Conservation (phyloP, 1,140 invertebrate species). For the Plectrocnemia conspersa region DNA sequence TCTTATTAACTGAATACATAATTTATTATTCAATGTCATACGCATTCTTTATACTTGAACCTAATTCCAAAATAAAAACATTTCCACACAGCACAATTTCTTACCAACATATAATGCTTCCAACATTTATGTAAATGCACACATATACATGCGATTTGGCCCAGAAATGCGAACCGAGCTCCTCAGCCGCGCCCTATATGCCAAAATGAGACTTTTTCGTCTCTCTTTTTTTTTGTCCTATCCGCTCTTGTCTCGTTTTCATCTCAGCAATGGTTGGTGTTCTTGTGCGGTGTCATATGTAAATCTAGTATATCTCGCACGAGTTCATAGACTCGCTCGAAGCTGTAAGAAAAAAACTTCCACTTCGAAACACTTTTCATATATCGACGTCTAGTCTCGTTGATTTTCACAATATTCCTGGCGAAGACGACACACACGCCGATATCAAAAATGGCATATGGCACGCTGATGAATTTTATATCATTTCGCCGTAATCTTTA, state of each 20-base stretch:
- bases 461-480: slow-evolving; percentile 31
- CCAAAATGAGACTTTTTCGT: slow-evolving; percentile 4
- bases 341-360: background rate
- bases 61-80: too few species aligned
- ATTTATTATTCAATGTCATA: too few species aligned
- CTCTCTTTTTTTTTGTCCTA: background rate
- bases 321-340: slow-evolving; percentile 18
- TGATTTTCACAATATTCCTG: slow-evolving; percentile 22
- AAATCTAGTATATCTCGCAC: slow-evolving; percentile 18
- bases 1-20: too few species aligned
- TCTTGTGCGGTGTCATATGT: slow-evolving; percentile 15
- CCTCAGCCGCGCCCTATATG: background rate
- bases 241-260: background rate
- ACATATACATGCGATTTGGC: too few species aligned
- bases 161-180: too few species aligned
- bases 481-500: slow-evolving; percentile 27
- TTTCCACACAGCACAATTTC: too few species aligned
- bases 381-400: slow-evolving; percentile 25
- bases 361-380: slow-evolving; percentile 17
- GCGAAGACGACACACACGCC: slow-evolving; percentile 14
- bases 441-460: slow-evolving; percentile 28
- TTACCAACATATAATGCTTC: too few species aligned
- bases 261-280: too few species aligned
- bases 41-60: too few species aligned
- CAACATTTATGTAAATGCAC: too few species aligned